phyloP scores from a whole-genome alignment of 2,113 vertebrate species.

The Aphyosemion australe region DNA sequence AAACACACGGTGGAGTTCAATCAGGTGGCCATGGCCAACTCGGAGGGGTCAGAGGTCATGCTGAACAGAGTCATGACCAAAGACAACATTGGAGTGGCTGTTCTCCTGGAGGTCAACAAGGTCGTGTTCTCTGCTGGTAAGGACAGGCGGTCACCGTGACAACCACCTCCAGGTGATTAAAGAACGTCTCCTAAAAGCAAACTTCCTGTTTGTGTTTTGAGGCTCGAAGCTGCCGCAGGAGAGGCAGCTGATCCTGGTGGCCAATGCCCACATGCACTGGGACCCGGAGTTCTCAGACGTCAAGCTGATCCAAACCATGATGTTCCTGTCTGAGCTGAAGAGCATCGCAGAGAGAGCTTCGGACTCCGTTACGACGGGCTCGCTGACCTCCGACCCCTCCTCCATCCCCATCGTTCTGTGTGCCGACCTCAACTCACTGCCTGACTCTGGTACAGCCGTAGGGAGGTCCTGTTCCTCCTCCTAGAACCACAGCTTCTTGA shows the following conservation, averaged over 20 bases:
- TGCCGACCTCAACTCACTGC: conserved; percentile 98
- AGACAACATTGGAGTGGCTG: conserved; percentile 97
- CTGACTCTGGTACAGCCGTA: conserved; percentile 90
- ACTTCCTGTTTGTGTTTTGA: conserved; percentile 42
- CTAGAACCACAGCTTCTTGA: too few relatives aligned
- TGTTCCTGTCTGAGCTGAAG: conserved; percentile 98
- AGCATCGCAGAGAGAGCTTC: conserved; percentile 93
- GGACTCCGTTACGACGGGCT: conserved; percentile 77
- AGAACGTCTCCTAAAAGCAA: too few relatives aligned
- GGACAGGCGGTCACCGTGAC: conserved; percentile 23
- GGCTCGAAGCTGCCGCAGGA: conserved; percentile 88
- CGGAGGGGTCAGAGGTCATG: conserved; percentile 98
- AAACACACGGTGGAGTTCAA: conserved; percentile 99
- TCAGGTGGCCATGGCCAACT: conserved; percentile 99
- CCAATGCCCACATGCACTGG: conserved; percentile 99
- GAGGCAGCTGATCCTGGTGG: conserved; percentile 91
- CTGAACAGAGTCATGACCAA: conserved; percentile 98
- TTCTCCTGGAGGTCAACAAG: conserved; percentile 93
- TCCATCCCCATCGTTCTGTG: conserved; percentile 97
- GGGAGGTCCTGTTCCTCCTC: too few relatives aligned
- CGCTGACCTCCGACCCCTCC: conserved; percentile 84
- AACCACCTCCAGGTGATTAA: too few relatives aligned
- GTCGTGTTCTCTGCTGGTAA: conserved; percentile 89
- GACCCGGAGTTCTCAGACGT: conserved; percentile 98
- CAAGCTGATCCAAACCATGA: conserved; percentile 98